These are phyloP conservation scores for Edolisoma coerulescens DNA, from an alignment of 2,113 vertebrate genomes.

Conservation along the genomic window DNA sequence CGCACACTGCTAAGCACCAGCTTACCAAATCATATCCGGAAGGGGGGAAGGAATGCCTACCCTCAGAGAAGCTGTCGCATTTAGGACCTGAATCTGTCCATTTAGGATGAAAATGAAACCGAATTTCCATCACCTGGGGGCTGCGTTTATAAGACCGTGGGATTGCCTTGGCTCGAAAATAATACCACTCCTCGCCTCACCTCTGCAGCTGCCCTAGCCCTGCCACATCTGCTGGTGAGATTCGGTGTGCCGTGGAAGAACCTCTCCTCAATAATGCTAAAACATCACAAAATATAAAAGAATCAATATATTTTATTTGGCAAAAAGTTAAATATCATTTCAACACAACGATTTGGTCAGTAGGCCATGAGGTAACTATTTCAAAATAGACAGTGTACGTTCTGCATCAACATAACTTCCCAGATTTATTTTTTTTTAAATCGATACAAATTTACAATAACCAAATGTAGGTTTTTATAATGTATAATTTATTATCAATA, in stretches of 20 bases:
- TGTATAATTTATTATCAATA: constrained; percentile 84
- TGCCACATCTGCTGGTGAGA: neutral
- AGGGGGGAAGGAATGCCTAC: neutral
- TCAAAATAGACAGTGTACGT: constrained; percentile 82
- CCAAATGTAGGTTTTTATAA: constrained; percentile 71
- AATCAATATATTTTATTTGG: constrained; percentile 92
- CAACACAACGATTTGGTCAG: constrained; percentile 87
- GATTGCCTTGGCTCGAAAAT: neutral
- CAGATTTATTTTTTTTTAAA: constrained; percentile 44
- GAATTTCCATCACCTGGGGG: neutral
- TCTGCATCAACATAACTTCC: constrained; percentile 68
- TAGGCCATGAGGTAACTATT: constrained; percentile 94
- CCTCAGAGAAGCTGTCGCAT: neutral
- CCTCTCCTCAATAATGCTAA: constrained; percentile 33
- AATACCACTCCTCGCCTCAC: neutral
- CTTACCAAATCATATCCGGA: neutral
- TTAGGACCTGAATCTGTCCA: neutral
- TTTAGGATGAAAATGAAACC: neutral
- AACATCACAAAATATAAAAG: constrained; percentile 67
- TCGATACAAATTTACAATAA: constrained; percentile 77
- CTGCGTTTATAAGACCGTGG: neutral
- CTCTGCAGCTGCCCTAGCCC: neutral
- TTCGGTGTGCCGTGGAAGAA: neutral
- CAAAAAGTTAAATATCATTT: constrained; percentile 92
- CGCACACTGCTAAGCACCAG: neutral